phyloP scores from a whole-genome alignment of 2,113 vertebrate genomes.

The Corythoichthys haematopterus region DNA sequence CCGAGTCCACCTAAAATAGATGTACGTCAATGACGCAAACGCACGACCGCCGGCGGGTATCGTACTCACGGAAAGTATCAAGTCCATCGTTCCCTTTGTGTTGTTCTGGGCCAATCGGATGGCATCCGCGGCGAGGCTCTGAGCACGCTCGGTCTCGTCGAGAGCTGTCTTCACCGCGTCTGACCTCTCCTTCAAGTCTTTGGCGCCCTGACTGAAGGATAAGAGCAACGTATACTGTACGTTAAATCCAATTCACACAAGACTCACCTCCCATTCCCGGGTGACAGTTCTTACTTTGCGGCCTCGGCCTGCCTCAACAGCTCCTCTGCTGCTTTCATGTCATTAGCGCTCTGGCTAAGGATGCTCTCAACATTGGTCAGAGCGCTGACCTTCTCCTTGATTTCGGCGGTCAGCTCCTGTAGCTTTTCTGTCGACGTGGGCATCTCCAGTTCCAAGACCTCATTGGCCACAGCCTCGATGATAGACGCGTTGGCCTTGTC shows the following conservation, averaged over 20 bases:
- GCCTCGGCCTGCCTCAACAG: slow-evolving; percentile 81
- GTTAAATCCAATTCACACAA: background rate
- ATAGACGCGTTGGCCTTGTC: slow-evolving; percentile 83
- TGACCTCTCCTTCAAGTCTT: slow-evolving; percentile 75
- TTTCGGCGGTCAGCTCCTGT: slow-evolving; percentile 82
- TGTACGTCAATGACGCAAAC: background rate
- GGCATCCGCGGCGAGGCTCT: slow-evolving; percentile 76
- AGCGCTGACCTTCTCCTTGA: slow-evolving; percentile 80
- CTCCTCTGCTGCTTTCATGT: slow-evolving; percentile 78
- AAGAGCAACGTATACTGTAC: background rate
- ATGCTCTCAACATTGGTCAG: slow-evolving; percentile 88
- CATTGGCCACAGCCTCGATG: slow-evolving; percentile 87
- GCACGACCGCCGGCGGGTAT: slow-evolving; percentile 1
- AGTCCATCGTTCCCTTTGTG: slow-evolving; percentile 79
- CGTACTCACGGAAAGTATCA: slow-evolving; percentile 79
- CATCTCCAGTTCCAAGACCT: slow-evolving; percentile 90
- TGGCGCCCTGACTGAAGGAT: slow-evolving; percentile 75
- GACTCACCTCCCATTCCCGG: background rate
- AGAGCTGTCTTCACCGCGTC: slow-evolving; percentile 77
- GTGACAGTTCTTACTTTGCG: slow-evolving; percentile 73
- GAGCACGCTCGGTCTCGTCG: slow-evolving; percentile 83
- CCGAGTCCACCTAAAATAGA: slow-evolving; percentile 80
- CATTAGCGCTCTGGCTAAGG: slow-evolving; percentile 81
- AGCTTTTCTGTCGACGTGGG: slow-evolving; percentile 83
- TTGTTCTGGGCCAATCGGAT: slow-evolving; percentile 82